Conservation (phyloP, 1,140 invertebrate genomes). For the Bactericera cockerelli region DNA sequence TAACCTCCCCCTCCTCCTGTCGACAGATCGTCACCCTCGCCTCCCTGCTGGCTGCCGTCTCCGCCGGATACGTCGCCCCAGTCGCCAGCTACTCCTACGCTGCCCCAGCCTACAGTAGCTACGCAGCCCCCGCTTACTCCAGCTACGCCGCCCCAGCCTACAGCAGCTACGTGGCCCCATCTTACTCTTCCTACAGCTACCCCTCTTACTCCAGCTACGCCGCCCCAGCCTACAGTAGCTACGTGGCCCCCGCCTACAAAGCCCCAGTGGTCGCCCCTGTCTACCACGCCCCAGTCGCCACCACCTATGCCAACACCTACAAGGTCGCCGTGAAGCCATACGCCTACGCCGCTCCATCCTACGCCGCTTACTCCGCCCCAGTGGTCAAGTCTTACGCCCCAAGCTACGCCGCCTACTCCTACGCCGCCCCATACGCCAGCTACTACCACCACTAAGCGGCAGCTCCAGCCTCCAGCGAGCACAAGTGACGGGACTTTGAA, state of each 20-base stretch:
- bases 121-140: slow-evolving; percentile 9
- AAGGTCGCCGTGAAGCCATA: slow-evolving; percentile 13
- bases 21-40: slow-evolving; percentile 26
- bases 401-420: slow-evolving; percentile 33
- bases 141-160: slow-evolving; percentile 17
- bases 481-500: no score
- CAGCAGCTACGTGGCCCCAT: slow-evolving; percentile 19
- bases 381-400: slow-evolving; percentile 25
- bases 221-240: slow-evolving; percentile 10
- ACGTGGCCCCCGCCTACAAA: slow-evolving; percentile 3
- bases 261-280: slow-evolving; percentile 15
- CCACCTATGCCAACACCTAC: slow-evolving; percentile 11
- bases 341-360: slow-evolving; percentile 13
- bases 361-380: slow-evolving; percentile 25
- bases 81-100: slow-evolving; percentile 10
- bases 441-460: slow-evolving; percentile 43
- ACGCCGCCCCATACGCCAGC: slow-evolving; percentile 39
- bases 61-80: slow-evolving; percentile 22
- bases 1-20: no score
- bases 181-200: slow-evolving; percentile 16
- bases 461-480: no score
- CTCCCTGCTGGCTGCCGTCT: slow-evolving; percentile 24
- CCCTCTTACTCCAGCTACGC: not conserved
- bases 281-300: slow-evolving; percentile 11
- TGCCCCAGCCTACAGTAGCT: slow-evolving; percentile 1